Percentiles rank a stretch among this genome's conserved stretches.
phyloP scores from a whole-genome alignment of 2,888 invertebrate genomes.

The Thymelicus lineola region DNA sequence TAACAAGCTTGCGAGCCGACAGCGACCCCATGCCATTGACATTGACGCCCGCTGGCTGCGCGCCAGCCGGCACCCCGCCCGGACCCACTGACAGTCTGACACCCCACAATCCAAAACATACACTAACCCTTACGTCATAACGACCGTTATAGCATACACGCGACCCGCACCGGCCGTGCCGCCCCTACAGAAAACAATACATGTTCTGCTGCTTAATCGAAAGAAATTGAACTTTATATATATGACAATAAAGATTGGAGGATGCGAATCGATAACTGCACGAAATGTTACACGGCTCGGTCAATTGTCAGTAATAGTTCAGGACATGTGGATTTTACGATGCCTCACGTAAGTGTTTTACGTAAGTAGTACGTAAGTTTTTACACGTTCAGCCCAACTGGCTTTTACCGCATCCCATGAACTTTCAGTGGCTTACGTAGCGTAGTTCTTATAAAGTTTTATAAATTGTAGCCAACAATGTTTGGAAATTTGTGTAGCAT shows the following conservation, averaged over 20 bases:
- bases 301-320: constrained; percentile 34
- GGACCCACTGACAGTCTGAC: not conserved
- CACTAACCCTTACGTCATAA: constrained; percentile 2
- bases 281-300: constrained; percentile 24
- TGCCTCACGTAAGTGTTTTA: too few relatives aligned
- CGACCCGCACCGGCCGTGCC: constrained; percentile 5
- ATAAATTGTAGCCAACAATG: not conserved
- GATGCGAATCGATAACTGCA: not conserved
- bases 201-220: not conserved
- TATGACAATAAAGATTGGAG: not conserved
- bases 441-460: constrained; percentile 8
- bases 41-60: constrained; percentile 40
- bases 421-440: constrained; percentile 15
- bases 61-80: constrained; percentile 36
- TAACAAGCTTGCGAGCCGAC: constrained; percentile 13
- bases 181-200: constrained; percentile 25
- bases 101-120: constrained; percentile 11
- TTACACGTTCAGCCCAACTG: constrained; percentile 17
- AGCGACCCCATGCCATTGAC: constrained; percentile 40
- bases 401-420: constrained; percentile 18
- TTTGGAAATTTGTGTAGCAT: not conserved
- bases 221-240: constrained; percentile 21
- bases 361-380: constrained; percentile 22
- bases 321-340: constrained; percentile 32
- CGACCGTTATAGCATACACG: constrained; percentile 1